phyloP scores from a whole-genome alignment of 2,888 invertebrate species.

The Phengaris arion region DNA sequence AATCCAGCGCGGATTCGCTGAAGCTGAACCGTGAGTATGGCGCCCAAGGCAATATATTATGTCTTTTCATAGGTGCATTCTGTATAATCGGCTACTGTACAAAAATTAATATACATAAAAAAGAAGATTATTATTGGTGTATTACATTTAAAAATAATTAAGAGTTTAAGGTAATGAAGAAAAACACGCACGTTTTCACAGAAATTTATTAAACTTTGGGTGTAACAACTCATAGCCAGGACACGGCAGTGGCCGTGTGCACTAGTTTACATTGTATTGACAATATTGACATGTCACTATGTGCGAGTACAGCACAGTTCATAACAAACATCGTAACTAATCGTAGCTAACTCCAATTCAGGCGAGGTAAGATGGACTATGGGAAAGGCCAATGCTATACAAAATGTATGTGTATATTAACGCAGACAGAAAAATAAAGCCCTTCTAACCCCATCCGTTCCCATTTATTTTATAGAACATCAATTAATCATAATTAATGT shows the following conservation, averaged over 20 bases:
- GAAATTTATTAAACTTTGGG: conserved; percentile 22
- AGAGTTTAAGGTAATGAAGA: background rate
- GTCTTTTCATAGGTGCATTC: too few species aligned
- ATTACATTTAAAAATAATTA: too few species aligned
- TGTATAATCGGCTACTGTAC: background rate
- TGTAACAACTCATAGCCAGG: conserved; percentile 25
- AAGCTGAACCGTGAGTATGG: too few species aligned
- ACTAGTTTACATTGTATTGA: background rate
- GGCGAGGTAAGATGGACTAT: background rate
- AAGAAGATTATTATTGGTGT: background rate
- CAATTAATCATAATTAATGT: too few species aligned
- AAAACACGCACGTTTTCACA: background rate
- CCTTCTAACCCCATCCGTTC: background rate
- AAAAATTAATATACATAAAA: background rate
- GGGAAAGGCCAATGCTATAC: background rate
- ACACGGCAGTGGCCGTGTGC: background rate
- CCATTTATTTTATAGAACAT: background rate
- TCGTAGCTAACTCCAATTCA: background rate
- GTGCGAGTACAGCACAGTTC: background rate
- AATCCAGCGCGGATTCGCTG: too few species aligned
- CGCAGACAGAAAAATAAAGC: background rate
- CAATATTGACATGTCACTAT: conserved; percentile 11
- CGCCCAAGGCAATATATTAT: too few species aligned
- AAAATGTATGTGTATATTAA: too few species aligned
- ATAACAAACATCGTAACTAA: background rate